A percentile compares a stretch with the other conserved stretches of the same genome.
phyloP scores from a whole-genome alignment of 2,888 invertebrate genomes.

The Agrilus mali region DNA sequence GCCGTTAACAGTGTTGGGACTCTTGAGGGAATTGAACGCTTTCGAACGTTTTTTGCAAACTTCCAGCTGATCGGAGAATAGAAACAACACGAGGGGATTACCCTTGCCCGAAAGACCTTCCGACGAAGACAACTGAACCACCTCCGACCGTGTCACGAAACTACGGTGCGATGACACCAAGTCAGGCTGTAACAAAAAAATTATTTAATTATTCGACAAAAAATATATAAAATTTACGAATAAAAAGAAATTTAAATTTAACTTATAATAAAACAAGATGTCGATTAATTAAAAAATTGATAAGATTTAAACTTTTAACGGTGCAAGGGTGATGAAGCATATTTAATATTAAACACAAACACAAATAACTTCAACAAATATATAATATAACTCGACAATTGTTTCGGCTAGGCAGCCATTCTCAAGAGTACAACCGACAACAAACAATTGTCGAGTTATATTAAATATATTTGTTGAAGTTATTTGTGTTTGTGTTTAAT shows the following conservation, averaged over 20 bases:
- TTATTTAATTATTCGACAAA: not conserved
- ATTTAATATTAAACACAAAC: too few relatives aligned
- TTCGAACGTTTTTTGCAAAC: conserved; percentile 80
- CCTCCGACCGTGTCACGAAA: conserved; percentile 79
- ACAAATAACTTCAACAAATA: too few relatives aligned
- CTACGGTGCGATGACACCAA: conserved; percentile 86
- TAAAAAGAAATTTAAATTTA: not conserved
- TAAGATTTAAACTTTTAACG: too few relatives aligned
- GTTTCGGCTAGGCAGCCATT: too few relatives aligned
- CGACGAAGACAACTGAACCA: conserved; percentile 60
- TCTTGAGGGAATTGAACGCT: conserved; percentile 55
- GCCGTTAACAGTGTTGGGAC: conserved; percentile 47
- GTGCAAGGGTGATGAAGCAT: too few relatives aligned
- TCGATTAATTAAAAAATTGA: not conserved
- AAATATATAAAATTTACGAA: not conserved
- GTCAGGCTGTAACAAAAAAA: conserved; percentile 52
- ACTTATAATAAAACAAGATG: not conserved
- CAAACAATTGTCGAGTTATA: too few relatives aligned
- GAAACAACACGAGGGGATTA: conserved; percentile 67
- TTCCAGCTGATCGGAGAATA: conserved; percentile 91
- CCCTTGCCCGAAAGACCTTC: conserved; percentile 78
- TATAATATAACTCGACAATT: too few relatives aligned
- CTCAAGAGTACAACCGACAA: too few relatives aligned
- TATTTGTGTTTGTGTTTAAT: too few relatives aligned
- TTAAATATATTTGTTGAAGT: too few relatives aligned